Conservation (phyloP, 1,140 invertebrate species). For the Andrena cerasifolii region DNA sequence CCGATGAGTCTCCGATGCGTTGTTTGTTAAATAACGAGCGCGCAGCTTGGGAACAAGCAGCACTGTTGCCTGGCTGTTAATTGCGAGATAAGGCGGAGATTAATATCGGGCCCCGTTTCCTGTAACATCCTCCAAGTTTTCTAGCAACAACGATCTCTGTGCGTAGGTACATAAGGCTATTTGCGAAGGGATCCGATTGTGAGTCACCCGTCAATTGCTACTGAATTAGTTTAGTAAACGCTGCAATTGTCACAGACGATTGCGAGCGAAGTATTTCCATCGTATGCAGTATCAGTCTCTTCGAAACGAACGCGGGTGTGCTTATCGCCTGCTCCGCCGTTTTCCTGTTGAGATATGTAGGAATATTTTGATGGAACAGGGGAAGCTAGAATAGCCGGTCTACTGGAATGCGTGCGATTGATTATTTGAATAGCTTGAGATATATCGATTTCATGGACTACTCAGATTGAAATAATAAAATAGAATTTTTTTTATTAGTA, state of each 20-base stretch:
- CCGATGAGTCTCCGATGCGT: neutral
- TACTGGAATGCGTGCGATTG: too few species aligned
- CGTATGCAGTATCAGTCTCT: neutral
- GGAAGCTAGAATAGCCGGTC: too few species aligned
- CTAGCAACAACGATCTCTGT: neutral
- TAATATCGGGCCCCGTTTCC: neutral
- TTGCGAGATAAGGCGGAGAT: neutral
- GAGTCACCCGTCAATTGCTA: constrained; percentile 22
- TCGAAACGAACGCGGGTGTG: neutral
- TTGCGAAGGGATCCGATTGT: neutral
- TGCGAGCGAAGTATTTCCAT: constrained; percentile 13
- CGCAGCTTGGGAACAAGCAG: neutral
- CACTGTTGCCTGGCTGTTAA: neutral
- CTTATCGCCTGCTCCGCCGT: too few species aligned
- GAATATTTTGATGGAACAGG: too few species aligned
- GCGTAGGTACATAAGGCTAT: too few species aligned
- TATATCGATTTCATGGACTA: too few species aligned
- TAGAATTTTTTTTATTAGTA: too few species aligned
- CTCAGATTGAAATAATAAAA: too few species aligned
- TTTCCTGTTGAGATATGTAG: too few species aligned
- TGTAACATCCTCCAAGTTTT: neutral
- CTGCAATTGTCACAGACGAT: constrained; percentile 18
- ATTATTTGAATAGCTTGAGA: too few species aligned
- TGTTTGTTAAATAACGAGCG: neutral
- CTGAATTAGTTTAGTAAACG: constrained; percentile 27